Conservation (phyloP, 1,140 invertebrate species). For the Danaus melanippus region DNA sequence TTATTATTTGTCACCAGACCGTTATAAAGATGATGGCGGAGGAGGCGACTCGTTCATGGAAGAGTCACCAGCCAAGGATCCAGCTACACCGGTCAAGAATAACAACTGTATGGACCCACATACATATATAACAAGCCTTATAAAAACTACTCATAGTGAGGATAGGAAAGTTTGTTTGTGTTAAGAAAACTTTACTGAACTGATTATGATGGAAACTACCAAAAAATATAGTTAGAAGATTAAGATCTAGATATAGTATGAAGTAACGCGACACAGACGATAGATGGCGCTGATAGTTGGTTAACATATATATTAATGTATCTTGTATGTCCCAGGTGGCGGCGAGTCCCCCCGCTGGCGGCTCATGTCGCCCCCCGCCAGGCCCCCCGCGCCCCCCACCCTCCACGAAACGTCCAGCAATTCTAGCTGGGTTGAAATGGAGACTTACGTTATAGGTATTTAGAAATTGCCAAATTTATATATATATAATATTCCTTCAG, state of each 20-base stretch:
- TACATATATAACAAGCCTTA: not conserved
- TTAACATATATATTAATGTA: too few species aligned
- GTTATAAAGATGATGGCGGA: slow-evolving; percentile 44
- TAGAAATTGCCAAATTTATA: too few species aligned
- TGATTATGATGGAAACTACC: too few species aligned
- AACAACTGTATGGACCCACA: slow-evolving; percentile 34
- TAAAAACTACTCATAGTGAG: too few species aligned
- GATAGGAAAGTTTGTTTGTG: too few species aligned
- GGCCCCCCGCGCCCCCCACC: slow-evolving; percentile 33
- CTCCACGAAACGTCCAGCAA: slow-evolving; percentile 73
- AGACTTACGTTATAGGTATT: slow-evolving; percentile 86
- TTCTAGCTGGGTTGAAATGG: slow-evolving; percentile 93
- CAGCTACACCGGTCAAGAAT: slow-evolving; percentile 47
- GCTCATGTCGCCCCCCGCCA: slow-evolving; percentile 56
- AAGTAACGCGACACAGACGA: too few species aligned
- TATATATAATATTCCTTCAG: too few species aligned
- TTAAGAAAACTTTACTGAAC: too few species aligned
- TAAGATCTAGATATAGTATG: too few species aligned
- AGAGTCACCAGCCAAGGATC: slow-evolving; percentile 30
- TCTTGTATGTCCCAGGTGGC: slow-evolving; percentile 12
- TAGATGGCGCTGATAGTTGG: too few species aligned
- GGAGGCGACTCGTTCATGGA: slow-evolving; percentile 40
- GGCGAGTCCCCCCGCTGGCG: slow-evolving; percentile 25
- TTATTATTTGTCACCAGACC: slow-evolving; percentile 30
- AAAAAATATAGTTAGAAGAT: too few species aligned